These are phyloP conservation scores for Nomada flava DNA, from an alignment of 2,888 invertebrate genomes.

Conservation along the genomic window DNA sequence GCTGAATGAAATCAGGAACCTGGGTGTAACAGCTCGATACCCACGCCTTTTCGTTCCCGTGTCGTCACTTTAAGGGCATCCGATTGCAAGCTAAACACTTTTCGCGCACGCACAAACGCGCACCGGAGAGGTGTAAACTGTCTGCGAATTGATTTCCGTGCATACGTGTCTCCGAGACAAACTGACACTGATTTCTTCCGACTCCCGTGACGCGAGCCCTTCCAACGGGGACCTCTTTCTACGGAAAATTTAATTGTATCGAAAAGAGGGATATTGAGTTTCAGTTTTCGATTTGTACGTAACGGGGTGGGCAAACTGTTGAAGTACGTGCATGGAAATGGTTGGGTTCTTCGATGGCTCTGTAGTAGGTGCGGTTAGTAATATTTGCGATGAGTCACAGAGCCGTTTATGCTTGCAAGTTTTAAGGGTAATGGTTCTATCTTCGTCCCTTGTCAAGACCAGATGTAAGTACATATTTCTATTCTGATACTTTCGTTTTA, in stretches of 20 bases:
- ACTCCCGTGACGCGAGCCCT: too few species aligned
- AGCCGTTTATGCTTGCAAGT: too few species aligned
- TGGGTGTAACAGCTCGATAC: constrained; percentile 44
- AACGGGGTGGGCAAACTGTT: neutral
- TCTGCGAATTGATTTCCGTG: constrained; percentile 37
- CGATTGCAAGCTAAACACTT: constrained; percentile 51
- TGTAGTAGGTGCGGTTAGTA: too few species aligned
- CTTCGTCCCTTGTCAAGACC: too few species aligned
- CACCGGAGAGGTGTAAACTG: constrained; percentile 3
- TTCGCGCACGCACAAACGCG: constrained; percentile 46
- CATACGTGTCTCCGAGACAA: neutral
- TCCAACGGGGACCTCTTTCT: neutral
- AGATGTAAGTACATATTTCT: too few species aligned
- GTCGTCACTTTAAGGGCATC: constrained; percentile 10
- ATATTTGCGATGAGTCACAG: too few species aligned
- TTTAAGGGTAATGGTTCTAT: too few species aligned
- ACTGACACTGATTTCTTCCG: constrained; percentile 25
- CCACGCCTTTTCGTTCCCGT: constrained; percentile 21
- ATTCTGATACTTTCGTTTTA: too few species aligned
- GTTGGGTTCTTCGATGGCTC: too few species aligned
- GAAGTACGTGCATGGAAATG: too few species aligned
- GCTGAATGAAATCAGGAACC: constrained; percentile 58
- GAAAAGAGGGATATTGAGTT: constrained; percentile 1
- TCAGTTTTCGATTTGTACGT: neutral
- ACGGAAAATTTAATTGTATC: constrained; percentile 9